These are phyloP conservation scores for Myotis pilosus DNA, from an alignment of 2,797 vertebrate genomes.

Conservation along the genomic window DNA sequence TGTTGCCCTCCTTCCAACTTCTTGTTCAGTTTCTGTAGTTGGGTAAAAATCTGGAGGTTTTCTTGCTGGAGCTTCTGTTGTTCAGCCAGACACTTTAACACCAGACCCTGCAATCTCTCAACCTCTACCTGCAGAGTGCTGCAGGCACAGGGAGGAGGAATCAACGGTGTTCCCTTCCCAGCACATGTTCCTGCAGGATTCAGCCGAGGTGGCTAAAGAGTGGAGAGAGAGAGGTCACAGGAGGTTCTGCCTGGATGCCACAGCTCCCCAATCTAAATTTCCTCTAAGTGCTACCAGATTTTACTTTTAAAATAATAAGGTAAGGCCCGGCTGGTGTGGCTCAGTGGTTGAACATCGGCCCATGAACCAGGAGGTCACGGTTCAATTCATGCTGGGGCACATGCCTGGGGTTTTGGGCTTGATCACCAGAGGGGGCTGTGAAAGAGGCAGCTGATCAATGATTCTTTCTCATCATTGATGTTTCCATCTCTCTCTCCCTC, in stretches of 20 bases:
- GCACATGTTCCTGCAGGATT: slow-evolving; percentile 75
- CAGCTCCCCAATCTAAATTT: background rate
- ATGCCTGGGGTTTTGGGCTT: too few relatives aligned
- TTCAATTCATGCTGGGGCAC: too few relatives aligned
- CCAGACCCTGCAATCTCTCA: slow-evolving; percentile 77
- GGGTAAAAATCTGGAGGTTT: slow-evolving; percentile 80
- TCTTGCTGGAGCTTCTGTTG: slow-evolving; percentile 85
- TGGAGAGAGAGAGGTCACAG: background rate
- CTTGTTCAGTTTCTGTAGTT: slow-evolving; percentile 83
- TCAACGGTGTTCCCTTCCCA: slow-evolving; percentile 77
- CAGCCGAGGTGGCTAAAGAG: slow-evolving; percentile 84
- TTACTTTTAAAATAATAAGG: slow-evolving; percentile 28
- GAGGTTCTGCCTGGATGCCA: background rate
- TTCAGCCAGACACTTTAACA: slow-evolving; percentile 84
- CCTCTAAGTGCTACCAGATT: background rate
- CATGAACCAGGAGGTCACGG: too few relatives aligned
- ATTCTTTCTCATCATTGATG: too few relatives aligned
- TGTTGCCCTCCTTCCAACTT: slow-evolving; percentile 85
- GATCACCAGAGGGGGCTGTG: too few relatives aligned
- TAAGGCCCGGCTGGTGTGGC: too few relatives aligned
- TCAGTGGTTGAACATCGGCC: too few relatives aligned
- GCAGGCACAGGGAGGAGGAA: slow-evolving; percentile 79
- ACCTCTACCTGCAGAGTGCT: slow-evolving; percentile 83
- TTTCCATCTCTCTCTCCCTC: too few relatives aligned
- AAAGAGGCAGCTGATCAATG: too few relatives aligned